These are phyloP conservation scores for Aurelia sp. DNA, from an alignment of 30 jellyfish, hydroid and myxozoan species.

Conservation along the genomic window DNA sequence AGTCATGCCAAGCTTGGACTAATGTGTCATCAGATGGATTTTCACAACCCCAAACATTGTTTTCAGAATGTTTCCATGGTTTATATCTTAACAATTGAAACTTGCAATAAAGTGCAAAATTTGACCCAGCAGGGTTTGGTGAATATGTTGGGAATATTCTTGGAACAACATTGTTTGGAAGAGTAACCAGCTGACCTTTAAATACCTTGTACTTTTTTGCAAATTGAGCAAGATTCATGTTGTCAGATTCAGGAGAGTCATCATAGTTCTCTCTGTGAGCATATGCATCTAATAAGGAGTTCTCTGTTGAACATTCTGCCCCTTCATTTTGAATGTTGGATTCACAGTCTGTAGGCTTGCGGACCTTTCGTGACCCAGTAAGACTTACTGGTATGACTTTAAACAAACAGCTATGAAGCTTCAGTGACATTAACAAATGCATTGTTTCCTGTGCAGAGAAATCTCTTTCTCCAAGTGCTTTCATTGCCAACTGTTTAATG, in stretches of 20 bases:
- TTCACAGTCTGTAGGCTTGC: no score
- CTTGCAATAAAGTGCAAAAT: no score
- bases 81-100: no score
- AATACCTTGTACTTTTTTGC: not conserved
- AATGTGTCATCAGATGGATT: no score
- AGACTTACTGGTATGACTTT: no score
- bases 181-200: not conserved
- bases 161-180: not conserved
- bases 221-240: not conserved
- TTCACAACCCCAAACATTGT: no score
- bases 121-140: no score
- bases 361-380: no score
- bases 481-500: not conserved
- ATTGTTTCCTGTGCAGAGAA: conserved; percentile 18
- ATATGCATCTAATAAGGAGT: not conserved
- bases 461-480: conserved; percentile 16
- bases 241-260: not conserved
- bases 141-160: not conserved
- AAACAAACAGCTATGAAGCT: no score
- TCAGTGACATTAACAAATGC: conserved; percentile 1
- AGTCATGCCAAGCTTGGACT: no score
- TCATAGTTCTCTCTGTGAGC: not conserved
- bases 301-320: conserved; percentile 3
- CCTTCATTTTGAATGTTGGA: conserved; percentile 15
- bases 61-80: no score